Base-by-base conservation (phyloP, 2,888 invertebrate species). In the Lydus trimaculatus region DNA sequence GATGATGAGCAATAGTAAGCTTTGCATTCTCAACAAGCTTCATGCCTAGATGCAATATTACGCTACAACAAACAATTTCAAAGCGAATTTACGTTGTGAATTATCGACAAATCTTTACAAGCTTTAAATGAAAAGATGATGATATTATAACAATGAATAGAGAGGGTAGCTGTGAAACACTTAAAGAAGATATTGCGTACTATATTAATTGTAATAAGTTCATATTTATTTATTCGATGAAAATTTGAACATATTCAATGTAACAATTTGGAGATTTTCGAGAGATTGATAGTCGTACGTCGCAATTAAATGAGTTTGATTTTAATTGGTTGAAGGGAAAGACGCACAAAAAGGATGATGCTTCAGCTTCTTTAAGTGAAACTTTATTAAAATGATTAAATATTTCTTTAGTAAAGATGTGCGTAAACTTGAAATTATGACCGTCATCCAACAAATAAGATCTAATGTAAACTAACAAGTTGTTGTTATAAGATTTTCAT, bases 401-500 rank as follows among this genome's bases (percentile, higher is more conserved):
- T 64, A 61, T 67, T 64, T 64, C 23, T 52, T 31, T 65, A 61
- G 17, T 31, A 68, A 68, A 68, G 65, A 65, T 68, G 43, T 62
- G 48, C 36, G 58, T 60, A 65, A 68, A 68, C 61, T 68, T 60
- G 33, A 61, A 61, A 33, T 23, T 58, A 48, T 68, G 61, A 20
- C 52, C 2, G 64, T 33, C 60, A 13, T 60, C 33, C 60, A 67
- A 67, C 66, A 67, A 67, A 48, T 61, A 13, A 43, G 17, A 56
- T 52, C 20, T 64, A 33, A 31, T 60, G 64, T 60, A 59, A 63
- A 64, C 67, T 60, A 67, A 67, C 63, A 67, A 67, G 67, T 63
- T 67, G 67, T 60, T 67, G 56, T 63, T 67, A 63, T 60, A 67
- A 67, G 64, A 64, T 66, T 63, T 60, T 31, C 61, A 31, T 48